Evolutionary conservation across 2,113 vertebrate genomes (phyloP).

Genomic region (Erythrocercus mccallii): DNA sequence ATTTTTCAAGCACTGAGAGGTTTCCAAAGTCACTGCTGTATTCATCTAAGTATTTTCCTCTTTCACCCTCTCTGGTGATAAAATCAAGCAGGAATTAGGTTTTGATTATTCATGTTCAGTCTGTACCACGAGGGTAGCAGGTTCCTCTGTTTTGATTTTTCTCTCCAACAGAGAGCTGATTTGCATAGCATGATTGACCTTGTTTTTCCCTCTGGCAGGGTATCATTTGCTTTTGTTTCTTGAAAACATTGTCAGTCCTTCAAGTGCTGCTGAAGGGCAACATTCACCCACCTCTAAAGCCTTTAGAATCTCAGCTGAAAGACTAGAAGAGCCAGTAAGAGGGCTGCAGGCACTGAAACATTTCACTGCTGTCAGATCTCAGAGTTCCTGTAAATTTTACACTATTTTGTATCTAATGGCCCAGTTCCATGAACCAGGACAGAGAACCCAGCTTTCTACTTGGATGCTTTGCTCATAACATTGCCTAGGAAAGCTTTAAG

Average conservation of each 20-base stretch:
- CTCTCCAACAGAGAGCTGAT: conserved; percentile 25
- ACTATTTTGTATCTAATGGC: background rate
- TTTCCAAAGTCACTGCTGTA: conserved; percentile 17
- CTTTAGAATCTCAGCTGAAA: background rate
- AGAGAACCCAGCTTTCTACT: background rate
- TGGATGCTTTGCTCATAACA: background rate
- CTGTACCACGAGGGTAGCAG: background rate
- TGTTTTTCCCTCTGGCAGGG: conserved; percentile 14
- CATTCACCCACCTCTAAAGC: background rate
- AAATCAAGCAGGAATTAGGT: conserved; percentile 46
- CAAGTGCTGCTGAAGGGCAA: conserved; percentile 40
- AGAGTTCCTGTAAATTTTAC: background rate
- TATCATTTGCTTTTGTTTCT: conserved; percentile 2
- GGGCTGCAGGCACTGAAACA: background rate
- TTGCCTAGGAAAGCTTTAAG: background rate
- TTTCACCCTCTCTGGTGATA: background rate
- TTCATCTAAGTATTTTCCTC: background rate
- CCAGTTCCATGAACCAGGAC: background rate
- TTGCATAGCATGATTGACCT: conserved; percentile 59
- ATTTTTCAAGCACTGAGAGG: background rate
- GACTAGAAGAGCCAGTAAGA: background rate
- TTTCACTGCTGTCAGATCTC: background rate
- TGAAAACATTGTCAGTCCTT: background rate
- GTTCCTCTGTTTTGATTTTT: conserved; percentile 53
- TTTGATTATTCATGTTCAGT: conserved; percentile 46